Base-by-base conservation (phyloP, 2,797 vertebrate species). In the Lates japonicus region DNA sequence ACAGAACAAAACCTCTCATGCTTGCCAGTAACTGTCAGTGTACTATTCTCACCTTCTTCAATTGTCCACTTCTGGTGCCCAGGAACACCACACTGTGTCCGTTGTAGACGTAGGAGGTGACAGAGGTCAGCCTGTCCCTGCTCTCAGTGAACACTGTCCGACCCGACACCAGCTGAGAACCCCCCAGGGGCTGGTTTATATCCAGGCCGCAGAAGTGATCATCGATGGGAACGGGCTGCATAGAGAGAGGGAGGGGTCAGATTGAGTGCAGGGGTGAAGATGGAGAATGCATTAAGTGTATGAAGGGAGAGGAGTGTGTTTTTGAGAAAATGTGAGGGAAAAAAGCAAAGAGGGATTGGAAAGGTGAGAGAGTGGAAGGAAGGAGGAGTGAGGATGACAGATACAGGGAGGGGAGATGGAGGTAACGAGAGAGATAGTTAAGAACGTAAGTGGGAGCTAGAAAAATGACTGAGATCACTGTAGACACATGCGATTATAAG, bases 171-270 rank as follows among this genome's bases (percentile, higher is more conserved):
- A 98, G 95, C 42, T 93, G 95, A 0, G 97, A 97, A 74, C 98
- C 98, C 67, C 98, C 98, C 39, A 99, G 94, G 1, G 52, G 98
- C 90, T 99, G 98, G 94, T 99, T 99, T 91, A 99, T 99, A 89
- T 99, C 98, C 46, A 99, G 92, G 81, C 98, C 98, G 1, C 98
- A 99, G 95, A 99, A 99, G 65, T 97, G 96, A 90, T 99, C 98
- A 60, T 98, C 97, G 0, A 99, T 99, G 76, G 98, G 97, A 61
- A 99, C 98, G 3, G 98, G 98, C 98, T 99, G 94, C 9, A 69
- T 44, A 68, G 72, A 75, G 58, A 80, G 39, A 85, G n/a, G 59
- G 37, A 70, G 41, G 8, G 63, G 55, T 58, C 37, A 14, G 51
- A 22, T 57, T 48, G 31, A 48, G 44, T 8, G 72, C 29, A 57